These are phyloP conservation scores for Euschistus heros DNA, from an alignment of 1,140 invertebrate species.

Conservation along the genomic window DNA sequence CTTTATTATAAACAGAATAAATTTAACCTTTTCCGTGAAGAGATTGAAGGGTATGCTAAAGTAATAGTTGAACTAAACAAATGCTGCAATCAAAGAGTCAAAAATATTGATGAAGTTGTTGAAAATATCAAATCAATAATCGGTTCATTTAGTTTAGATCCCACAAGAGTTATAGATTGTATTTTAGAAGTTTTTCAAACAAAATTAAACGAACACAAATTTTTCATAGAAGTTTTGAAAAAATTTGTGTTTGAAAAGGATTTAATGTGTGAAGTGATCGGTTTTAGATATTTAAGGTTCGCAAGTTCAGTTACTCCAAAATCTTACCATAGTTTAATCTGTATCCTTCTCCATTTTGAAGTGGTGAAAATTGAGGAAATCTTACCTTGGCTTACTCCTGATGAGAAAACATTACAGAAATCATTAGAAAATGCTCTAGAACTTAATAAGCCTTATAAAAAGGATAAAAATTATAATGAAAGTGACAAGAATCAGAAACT, in stretches of 20 bases:
- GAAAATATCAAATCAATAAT: conserved; percentile 88
- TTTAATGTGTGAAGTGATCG: conserved; percentile 85
- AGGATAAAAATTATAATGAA: conserved; percentile 51
- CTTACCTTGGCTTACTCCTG: conserved; percentile 70
- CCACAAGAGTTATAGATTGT: conserved; percentile 93
- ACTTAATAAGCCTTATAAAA: conserved; percentile 73
- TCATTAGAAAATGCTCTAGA: conserved; percentile 78
- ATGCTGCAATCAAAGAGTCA: conserved; percentile 36
- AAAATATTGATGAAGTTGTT: conserved; percentile 47
- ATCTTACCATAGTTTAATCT: conserved; percentile 78
- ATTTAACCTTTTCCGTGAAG: conserved; percentile 96
- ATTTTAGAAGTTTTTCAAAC: conserved; percentile 95
- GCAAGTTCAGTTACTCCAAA: conserved; percentile 48
- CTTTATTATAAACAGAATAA: conserved; percentile 98
- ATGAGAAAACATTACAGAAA: conserved; percentile 68
- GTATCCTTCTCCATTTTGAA: conserved; percentile 75
- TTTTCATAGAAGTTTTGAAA: conserved; percentile 75
- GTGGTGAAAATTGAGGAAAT: conserved; percentile 80
- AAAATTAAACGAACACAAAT: conserved; percentile 52
- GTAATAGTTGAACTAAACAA: conserved; percentile 85
- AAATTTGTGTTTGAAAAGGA: conserved; percentile 75
- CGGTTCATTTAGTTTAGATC: conserved; percentile 97
- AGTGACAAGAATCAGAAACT: conserved; percentile 85
- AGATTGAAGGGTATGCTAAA: conserved; percentile 98
- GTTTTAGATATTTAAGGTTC: conserved; percentile 72